A percentile compares a stretch with the other conserved stretches of the same genome.
Evolutionary conservation across 2,113 vertebrate species (phyloP).

Genomic region (Prolemur simus): DNA sequence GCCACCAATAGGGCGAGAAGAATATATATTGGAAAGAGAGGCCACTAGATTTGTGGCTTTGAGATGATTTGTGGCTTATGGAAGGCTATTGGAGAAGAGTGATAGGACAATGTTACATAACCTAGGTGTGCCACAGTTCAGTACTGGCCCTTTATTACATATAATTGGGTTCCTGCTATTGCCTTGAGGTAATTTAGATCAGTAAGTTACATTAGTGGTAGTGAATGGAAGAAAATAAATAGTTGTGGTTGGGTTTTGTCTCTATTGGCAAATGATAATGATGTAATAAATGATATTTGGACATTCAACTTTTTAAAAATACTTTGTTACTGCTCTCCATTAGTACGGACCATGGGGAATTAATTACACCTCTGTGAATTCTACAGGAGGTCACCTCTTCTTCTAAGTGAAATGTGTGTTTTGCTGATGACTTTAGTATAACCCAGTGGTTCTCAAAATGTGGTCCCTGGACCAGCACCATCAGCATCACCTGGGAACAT

Average conservation of each 20-base stretch:
- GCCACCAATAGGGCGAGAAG: not conserved
- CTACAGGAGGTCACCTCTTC: not conserved
- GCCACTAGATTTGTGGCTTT: not conserved
- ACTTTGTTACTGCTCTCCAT: not conserved
- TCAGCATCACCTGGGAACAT: not conserved
- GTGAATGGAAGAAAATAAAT: not conserved
- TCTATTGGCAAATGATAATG: not conserved
- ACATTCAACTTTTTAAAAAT: not conserved
- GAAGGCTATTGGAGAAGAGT: not conserved
- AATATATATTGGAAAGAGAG: not conserved
- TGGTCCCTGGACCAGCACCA: not conserved
- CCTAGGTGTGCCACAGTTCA: not conserved
- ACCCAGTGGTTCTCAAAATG: not conserved
- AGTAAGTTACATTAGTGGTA: not conserved
- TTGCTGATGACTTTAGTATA: not conserved
- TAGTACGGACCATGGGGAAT: not conserved
- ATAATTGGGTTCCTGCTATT: not conserved
- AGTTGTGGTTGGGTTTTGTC: not conserved
- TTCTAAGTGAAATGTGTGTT: not conserved
- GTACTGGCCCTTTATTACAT: not conserved
- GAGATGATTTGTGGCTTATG: not conserved
- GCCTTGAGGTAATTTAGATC: not conserved
- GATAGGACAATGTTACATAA: not conserved
- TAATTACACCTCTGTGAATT: not conserved
- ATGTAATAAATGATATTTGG: not conserved